phyloP scores from a whole-genome alignment of 2,113 vertebrate genomes.

The Toxotes jaculatrix region DNA sequence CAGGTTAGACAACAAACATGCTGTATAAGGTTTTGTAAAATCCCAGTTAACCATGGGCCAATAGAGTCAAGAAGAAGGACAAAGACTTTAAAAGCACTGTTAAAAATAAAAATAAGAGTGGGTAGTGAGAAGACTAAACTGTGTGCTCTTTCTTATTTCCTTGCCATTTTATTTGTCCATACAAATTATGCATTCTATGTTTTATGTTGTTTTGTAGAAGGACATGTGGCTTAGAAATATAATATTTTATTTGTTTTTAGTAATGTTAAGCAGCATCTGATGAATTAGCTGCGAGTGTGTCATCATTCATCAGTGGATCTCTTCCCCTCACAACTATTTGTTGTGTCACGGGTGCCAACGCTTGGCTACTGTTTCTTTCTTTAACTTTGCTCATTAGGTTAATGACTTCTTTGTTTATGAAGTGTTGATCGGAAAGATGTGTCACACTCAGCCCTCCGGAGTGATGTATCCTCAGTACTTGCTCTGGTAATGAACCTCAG shows the following conservation, averaged over 20 bases:
- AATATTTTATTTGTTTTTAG: not conserved
- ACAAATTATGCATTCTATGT: too few relatives aligned
- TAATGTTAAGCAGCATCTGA: constrained; percentile 6
- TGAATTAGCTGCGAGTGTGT: not conserved
- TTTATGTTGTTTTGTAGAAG: too few relatives aligned
- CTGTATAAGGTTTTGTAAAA: too few relatives aligned
- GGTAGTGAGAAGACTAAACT: too few relatives aligned
- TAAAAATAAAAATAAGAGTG: too few relatives aligned
- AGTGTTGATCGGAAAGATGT: constrained; percentile 42
- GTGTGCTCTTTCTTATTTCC: too few relatives aligned
- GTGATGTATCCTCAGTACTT: constrained; percentile 26
- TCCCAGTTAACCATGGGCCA: too few relatives aligned
- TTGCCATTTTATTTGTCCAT: too few relatives aligned
- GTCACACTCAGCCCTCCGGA: constrained; percentile 49
- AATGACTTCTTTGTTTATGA: constrained; percentile 75
- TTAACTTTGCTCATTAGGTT: constrained; percentile 73
- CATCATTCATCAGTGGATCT: not conserved
- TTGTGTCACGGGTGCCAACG: constrained; percentile 34
- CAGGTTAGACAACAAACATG: too few relatives aligned
- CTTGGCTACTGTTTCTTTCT: constrained; percentile 58
- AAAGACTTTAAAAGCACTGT: too few relatives aligned
- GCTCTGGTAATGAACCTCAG: constrained; percentile 68
- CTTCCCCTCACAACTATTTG: constrained; percentile 35
- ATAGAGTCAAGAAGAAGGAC: too few relatives aligned
- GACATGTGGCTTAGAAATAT: too few relatives aligned